A percentile compares a stretch with the other conserved stretches of the same genome.
phyloP scores from a whole-genome alignment of 2,113 vertebrate species.

The Xiphias gladius region DNA sequence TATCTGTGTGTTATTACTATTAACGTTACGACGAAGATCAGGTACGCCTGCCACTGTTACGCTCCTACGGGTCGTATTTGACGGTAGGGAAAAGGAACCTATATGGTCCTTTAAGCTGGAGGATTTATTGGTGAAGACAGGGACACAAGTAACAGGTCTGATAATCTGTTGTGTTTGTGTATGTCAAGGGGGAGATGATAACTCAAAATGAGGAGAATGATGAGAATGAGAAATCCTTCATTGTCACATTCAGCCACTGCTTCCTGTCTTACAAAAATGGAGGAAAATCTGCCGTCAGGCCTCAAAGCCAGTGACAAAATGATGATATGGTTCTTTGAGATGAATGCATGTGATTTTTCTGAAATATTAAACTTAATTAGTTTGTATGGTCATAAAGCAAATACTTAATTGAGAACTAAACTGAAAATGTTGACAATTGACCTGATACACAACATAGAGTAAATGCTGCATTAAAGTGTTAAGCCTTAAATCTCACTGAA shows the following conservation, averaged over 20 bases:
- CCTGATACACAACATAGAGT: background rate
- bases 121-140: constrained; percentile 37
- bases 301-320: constrained; percentile 1
- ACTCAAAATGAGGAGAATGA: constrained; percentile 37
- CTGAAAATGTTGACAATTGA: background rate
- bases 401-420: background rate
- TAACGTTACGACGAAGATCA: background rate
- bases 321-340: background rate
- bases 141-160: constrained; percentile 47
- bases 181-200: constrained; percentile 37
- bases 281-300: constrained; percentile 35
- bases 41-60: background rate
- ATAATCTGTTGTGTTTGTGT: constrained; percentile 48
- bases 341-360: background rate
- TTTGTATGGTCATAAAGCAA: background rate
- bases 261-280: constrained; percentile 27
- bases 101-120: background rate
- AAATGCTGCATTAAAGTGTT: too few species aligned
- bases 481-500: background rate
- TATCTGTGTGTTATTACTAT: background rate
- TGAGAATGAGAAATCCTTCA: constrained; percentile 41
- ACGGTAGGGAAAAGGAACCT: background rate
- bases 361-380: constrained; percentile 14
- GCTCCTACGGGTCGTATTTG: background rate
- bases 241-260: constrained; percentile 40